Evolutionary conservation across 2,113 vertebrate species (phyloP).

Genomic region (Eurystomus gularis): DNA sequence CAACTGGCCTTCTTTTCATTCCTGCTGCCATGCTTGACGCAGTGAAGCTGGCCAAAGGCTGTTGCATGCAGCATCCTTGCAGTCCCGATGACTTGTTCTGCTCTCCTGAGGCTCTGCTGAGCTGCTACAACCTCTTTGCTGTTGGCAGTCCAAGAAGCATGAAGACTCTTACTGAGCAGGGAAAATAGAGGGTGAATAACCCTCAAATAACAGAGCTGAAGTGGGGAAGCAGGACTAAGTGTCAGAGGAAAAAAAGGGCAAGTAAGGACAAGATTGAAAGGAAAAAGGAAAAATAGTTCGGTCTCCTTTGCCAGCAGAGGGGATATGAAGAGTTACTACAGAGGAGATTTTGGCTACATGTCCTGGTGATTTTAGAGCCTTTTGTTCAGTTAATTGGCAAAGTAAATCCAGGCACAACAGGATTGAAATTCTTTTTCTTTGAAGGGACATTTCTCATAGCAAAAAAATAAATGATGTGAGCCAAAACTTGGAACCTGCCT

Average conservation of each 20-base stretch:
- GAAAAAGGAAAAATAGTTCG: background rate
- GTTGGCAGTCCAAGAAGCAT: background rate
- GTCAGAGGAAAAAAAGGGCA: background rate
- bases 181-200: background rate
- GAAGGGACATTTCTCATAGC: background rate
- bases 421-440: background rate
- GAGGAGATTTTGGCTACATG: background rate
- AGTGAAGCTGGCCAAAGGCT: background rate
- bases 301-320: background rate
- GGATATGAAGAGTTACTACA: background rate
- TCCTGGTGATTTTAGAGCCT: background rate
- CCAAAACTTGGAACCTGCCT: background rate
- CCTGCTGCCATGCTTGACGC: background rate
- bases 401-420: conserved; percentile 10
- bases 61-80: background rate
- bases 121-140: background rate
- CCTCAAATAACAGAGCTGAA: background rate
- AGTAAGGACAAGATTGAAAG: conserved; percentile 3
- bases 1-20: background rate
- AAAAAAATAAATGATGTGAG: background rate
- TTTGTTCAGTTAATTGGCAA: conserved; percentile 9
- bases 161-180: background rate
- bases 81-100: background rate
- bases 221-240: background rate
- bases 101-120: background rate